Base-by-base conservation (phyloP, 2,113 vertebrate genomes). In the Montifringilla adamsi region DNA sequence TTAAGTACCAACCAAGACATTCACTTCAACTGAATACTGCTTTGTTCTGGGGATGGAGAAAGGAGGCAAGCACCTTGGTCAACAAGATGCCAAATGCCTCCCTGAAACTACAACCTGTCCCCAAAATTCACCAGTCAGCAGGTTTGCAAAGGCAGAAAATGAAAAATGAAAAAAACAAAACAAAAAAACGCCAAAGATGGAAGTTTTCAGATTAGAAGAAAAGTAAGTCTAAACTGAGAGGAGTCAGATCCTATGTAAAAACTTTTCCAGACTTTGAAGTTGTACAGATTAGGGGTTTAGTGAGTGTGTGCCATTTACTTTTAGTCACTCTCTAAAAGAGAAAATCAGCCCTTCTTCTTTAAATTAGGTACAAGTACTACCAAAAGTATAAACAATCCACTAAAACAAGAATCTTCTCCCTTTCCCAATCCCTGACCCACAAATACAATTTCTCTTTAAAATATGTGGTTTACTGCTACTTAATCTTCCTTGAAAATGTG, bases 211-310 rank as follows among this genome's bases (percentile, higher is more conserved):
- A 93, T 95, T 55, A 94, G 59, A 94, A 80, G 59, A 52, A n/a
- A 64, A 52, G 11, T n/a, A 33, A 56, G 35, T 26, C 44, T 92
- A 20, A 89, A 89, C 30, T 27, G 59, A 73, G 30, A 90, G 20
- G 28, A 83, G 35, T 81, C 84, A 88, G 78, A 90, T 63, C 39
- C 68, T 77, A 83, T 69, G 59, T 70, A 77, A 89, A 91, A 95
- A 50, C 16, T 70, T 96, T 95, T 95, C 92, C 89, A 96, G 78
- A n/a, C 90, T 95, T 90, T 94, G 91, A 96, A 91, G 75, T 43
- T 70, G 35, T 50, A 84, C 31, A 93, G 35, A 43, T 39, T 39
- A 59, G 20, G 20, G 13, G 47, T 74, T 88, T 70, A 95, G 79
- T 81, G 64, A 76, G 44, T 5, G 7, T 19, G 21, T 74, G 81